phyloP scores from a whole-genome alignment of 2,797 vertebrate genomes.

The Ambastaia sidthimunki region DNA sequence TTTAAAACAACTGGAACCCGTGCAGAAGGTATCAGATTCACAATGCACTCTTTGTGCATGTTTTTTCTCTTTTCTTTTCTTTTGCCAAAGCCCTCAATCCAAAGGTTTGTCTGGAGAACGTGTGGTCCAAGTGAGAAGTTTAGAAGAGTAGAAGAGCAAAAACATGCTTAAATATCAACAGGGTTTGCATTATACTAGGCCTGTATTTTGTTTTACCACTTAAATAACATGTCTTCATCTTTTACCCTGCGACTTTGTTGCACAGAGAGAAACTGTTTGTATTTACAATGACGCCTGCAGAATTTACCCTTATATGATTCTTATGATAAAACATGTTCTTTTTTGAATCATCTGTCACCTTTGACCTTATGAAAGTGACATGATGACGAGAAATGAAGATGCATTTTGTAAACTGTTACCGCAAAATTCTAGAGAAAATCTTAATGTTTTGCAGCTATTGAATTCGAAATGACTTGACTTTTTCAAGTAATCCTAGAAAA shows the following conservation, averaged over 20 bases:
- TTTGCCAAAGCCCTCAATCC: conserved; percentile 77
- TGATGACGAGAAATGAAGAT: conserved; percentile 73
- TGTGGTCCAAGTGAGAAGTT: conserved; percentile 46
- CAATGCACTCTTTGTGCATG: no score
- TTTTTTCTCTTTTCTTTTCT: conserved; percentile 10
- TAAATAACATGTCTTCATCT: conserved; percentile 53
- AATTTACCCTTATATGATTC: conserved; percentile 75
- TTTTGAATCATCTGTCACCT: conserved; percentile 86
- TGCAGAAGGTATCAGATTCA: not conserved
- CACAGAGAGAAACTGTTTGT: conserved; percentile 77
- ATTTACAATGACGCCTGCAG: conserved; percentile 78
- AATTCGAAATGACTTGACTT: conserved; percentile 99
- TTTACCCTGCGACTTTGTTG: conserved; percentile 66
- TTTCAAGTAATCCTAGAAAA: conserved; percentile 99
- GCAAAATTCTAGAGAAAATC: conserved; percentile 81
- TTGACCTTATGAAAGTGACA: conserved; percentile 90
- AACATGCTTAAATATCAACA: conserved; percentile 36
- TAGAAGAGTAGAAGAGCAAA: conserved; percentile 26
- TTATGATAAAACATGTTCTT: conserved; percentile 79
- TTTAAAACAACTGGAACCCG: not conserved
- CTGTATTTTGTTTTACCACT: conserved; percentile 53
- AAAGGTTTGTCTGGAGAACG: conserved; percentile 25
- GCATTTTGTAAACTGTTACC: conserved; percentile 84
- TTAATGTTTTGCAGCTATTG: conserved; percentile 99
- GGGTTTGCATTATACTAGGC: conserved; percentile 42